A percentile compares a stretch with the other conserved stretches of the same genome.
These are phyloP conservation scores for Paraplagusia blochii DNA, from an alignment of 2,113 vertebrate genomes.

Conservation along the genomic window DNA sequence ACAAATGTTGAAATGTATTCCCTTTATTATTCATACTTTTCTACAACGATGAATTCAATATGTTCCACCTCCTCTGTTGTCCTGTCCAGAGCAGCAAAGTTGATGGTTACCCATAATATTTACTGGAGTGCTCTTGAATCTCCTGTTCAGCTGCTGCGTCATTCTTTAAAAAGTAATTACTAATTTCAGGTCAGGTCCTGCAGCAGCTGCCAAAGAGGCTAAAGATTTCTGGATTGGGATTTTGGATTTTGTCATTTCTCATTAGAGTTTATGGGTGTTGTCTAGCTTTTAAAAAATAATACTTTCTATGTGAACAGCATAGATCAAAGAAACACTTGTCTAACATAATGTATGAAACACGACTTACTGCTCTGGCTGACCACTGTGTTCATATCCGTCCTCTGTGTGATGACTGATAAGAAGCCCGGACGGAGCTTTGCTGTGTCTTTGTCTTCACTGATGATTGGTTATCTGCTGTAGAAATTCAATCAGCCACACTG, in stretches of 20 bases:
- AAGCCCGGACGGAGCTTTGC: conserved; percentile 17
- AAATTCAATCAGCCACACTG: conserved; percentile 42
- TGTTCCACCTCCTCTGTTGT: conserved; percentile 51
- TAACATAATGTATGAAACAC: conserved; percentile 29
- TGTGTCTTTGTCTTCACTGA: conserved; percentile 31
- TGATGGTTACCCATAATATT: conserved; percentile 69
- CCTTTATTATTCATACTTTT: conserved; percentile 63
- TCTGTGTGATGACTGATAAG: conserved; percentile 30
- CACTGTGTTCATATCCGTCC: conserved; percentile 18
- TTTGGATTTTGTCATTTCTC: conserved; percentile 50
- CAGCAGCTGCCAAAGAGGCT: conserved; percentile 52
- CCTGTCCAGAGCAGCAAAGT: conserved; percentile 47
- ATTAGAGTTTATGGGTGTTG: conserved; percentile 31
- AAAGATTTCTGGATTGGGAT: too few relatives aligned
- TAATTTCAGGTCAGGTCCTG: conserved; percentile 49
- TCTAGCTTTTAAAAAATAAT: conserved; percentile 24
- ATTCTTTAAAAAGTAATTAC: conserved; percentile 48
- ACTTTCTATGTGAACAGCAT: conserved; percentile 30
- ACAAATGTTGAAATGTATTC: conserved; percentile 52
- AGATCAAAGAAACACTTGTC: conserved; percentile 27
- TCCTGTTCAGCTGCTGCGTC: conserved; percentile 45
- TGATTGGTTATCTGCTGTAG: conserved; percentile 43
- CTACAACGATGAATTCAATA: conserved; percentile 71
- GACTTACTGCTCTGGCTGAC: conserved; percentile 41
- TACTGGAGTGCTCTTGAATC: conserved; percentile 53